These are phyloP conservation scores for Ophthalmolycus amberensis DNA, from an alignment of 2,113 vertebrate genomes.

Conservation along the genomic window DNA sequence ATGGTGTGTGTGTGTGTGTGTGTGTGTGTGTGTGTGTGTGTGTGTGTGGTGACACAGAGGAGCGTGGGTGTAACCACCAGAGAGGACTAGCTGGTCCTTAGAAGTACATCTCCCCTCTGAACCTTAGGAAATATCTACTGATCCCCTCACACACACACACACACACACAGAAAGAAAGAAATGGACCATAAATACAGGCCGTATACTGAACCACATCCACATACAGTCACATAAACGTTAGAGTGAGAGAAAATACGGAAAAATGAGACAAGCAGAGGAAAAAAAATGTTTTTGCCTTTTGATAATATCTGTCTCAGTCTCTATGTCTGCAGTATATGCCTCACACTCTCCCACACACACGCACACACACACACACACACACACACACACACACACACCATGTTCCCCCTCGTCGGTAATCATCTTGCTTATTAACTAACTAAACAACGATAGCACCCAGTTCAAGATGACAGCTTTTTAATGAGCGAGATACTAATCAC, in stretches of 20 bases:
- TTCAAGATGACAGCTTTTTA: slow-evolving; percentile 65
- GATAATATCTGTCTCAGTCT: slow-evolving; percentile 10
- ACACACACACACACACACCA: not conserved
- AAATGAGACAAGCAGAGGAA: not conserved
- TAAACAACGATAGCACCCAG: slow-evolving; percentile 59
- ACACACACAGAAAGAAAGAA: slow-evolving; percentile 24
- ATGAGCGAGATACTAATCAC: slow-evolving; percentile 65
- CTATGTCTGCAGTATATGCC: not conserved
- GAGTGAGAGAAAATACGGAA: not conserved
- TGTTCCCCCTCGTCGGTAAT: slow-evolving; percentile 62
- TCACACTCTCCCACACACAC: not conserved
- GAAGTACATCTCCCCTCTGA: slow-evolving; percentile 69
- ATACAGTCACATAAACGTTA: not conserved
- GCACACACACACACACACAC: not conserved
- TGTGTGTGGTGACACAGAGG: slow-evolving; percentile 4
- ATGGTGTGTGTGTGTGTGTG: slow-evolving; percentile 6
- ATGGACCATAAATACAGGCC: slow-evolving; percentile 12
- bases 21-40: not conserved
- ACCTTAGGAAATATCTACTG: slow-evolving; percentile 60
- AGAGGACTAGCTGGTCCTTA: slow-evolving; percentile 55
- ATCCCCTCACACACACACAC: slow-evolving; percentile 33
- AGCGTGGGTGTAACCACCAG: slow-evolving; percentile 38
- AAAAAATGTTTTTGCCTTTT: slow-evolving; percentile 30
- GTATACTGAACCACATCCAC: slow-evolving; percentile 20
- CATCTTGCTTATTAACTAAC: slow-evolving; percentile 65